Evolutionary conservation across 2,888 invertebrate genomes (phyloP).

Genomic region (Cerastis leucographa): DNA sequence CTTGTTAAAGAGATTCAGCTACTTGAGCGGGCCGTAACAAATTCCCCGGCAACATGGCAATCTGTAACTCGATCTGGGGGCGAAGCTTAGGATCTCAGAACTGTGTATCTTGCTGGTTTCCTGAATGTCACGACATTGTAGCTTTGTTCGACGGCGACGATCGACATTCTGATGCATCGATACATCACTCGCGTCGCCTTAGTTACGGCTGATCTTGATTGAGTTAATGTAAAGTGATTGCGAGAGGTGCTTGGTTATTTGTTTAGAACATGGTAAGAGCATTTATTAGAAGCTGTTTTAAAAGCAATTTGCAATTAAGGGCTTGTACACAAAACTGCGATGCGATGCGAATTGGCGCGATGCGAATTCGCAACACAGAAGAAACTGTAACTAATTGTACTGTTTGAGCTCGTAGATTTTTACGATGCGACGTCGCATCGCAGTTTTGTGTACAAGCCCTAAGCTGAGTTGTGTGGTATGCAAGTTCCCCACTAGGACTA

Average conservation of each 20-base stretch:
- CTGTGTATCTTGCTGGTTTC: conserved; percentile 64
- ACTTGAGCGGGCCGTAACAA: conserved; percentile 75
- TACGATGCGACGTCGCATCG: too few relatives aligned
- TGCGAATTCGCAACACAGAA: too few relatives aligned
- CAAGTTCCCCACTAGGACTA: too few relatives aligned
- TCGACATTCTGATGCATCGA: conserved; percentile 54
- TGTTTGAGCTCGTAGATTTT: too few relatives aligned
- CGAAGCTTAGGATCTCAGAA: conserved; percentile 58
- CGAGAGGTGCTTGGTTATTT: conserved; percentile 38
- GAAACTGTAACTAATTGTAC: too few relatives aligned
- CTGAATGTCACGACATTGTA: conserved; percentile 64
- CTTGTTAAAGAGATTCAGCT: conserved; percentile 75
- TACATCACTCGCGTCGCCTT: conserved; percentile 59
- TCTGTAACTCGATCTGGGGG: conserved; percentile 77
- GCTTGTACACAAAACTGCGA: too few relatives aligned
- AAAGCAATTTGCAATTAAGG: neutral
- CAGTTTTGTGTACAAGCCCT: too few relatives aligned
- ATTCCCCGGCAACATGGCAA: conserved; percentile 77
- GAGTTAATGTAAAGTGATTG: conserved; percentile 49
- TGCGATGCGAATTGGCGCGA: too few relatives aligned
- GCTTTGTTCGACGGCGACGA: conserved; percentile 54
- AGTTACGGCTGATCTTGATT: conserved; percentile 51
- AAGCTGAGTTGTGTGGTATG: neutral
- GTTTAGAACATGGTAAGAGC: conserved; percentile 26
- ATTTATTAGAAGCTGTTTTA: conserved; percentile 19